phyloP scores from a whole-genome alignment of 2,797 vertebrate species.

The Catamblyrhynchus diadema region DNA sequence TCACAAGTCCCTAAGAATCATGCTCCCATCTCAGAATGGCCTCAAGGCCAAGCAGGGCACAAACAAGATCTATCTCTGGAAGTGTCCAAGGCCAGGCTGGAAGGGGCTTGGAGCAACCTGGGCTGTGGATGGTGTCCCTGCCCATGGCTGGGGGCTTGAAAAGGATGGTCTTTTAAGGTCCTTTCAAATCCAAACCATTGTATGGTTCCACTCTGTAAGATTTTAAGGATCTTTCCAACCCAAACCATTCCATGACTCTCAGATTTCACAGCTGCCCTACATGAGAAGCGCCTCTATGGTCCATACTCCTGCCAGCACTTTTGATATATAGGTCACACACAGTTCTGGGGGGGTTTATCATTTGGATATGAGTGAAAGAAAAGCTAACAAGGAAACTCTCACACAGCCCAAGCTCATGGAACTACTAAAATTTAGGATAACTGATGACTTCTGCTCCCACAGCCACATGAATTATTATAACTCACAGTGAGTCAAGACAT shows the following conservation, averaged over 20 bases:
- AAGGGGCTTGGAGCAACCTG: background rate
- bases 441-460: background rate
- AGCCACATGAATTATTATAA: background rate
- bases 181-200: background rate
- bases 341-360: fast-evolving
- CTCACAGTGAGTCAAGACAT: background rate
- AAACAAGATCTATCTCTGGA: background rate
- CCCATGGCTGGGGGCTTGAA: background rate
- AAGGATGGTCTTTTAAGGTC: background rate
- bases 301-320: background rate
- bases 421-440: background rate
- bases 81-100: background rate
- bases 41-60: background rate
- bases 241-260: background rate
- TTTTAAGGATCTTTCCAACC: background rate
- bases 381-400: background rate
- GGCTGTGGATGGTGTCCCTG: background rate
- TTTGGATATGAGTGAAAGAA: background rate
- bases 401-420: background rate
- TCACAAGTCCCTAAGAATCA: background rate
- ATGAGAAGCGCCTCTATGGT: background rate
- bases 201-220: no score
- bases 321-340: background rate
- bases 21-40: background rate
- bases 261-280: background rate